Evolutionary conservation across 2,797 vertebrate genomes (phyloP), one percentile per base, ranked within the genome.

Genomic region (Hippoglossus hippoglossus): DNA sequence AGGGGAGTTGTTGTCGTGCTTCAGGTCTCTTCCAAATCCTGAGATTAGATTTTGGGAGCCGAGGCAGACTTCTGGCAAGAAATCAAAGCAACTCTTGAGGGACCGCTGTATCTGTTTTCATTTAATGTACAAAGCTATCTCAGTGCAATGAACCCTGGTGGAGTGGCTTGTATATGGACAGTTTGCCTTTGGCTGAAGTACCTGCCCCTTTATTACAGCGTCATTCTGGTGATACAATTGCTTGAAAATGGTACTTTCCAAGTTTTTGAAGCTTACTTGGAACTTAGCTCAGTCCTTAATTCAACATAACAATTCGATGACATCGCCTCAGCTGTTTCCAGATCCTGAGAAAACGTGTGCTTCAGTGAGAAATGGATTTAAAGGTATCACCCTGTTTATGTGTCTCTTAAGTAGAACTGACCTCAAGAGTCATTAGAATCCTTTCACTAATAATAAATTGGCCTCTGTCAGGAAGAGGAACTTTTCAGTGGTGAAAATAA

Each of bases 21-120:
- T 72, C 63, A 47, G 75, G 78, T 83, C 81, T 69, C 73, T 19
- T 79, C 70, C 66, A 89, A 85, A 86, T 87, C 75, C 83, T 81
- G 13, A 81, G 85, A 91, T 90, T 91, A 84, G 73, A 84, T 86
- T 90, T 91, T 86, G 74, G 81, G 71, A 87, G 87, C 73, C 60
- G 56, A 84, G 67, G 68, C 81, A 70, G 77, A 63, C 51, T 76
- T 72, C 71, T 90, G 86, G 88, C 89, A 80, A 53, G 55, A 61
- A 86, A 91, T 92, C 87, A 93, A 91, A 91, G 91, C 55, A 46
- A 66, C 31, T 77, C 79, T 84, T 77, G 66, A 79, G 59, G 73
- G 74, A 85, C 79, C 26, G 57, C 64, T 49, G 82, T 85, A 87
- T 92, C 89, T 92, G 91, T 90, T 92, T 91, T 89, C 79, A 90